Conservation (phyloP, 1,140 invertebrate genomes). For the Meloidogyne hapla region DNA sequence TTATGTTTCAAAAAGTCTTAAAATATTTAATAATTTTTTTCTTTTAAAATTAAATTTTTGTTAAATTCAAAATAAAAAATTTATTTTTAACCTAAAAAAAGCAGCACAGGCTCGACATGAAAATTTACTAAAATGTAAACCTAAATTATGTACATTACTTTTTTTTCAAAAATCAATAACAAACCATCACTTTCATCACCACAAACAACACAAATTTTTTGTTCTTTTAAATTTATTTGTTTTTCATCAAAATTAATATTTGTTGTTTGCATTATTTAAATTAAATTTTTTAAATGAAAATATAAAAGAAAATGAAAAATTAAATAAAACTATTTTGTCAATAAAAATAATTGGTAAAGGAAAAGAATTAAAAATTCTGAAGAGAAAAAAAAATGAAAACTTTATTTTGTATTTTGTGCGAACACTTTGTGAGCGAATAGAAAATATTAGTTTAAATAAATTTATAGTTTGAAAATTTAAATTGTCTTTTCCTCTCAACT, state of each 20-base stretch:
- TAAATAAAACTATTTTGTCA: not conserved
- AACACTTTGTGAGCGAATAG: too few species aligned
- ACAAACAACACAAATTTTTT: slow-evolving; percentile 46
- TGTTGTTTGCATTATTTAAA: slow-evolving; percentile 9
- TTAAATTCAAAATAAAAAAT: too few species aligned
- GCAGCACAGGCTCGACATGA: slow-evolving; percentile 56
- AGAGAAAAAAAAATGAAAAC: too few species aligned
- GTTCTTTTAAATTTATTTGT: slow-evolving; percentile 21
- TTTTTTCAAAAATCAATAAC: not conserved
- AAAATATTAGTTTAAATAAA: too few species aligned
- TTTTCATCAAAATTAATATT: not conserved
- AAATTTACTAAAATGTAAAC: slow-evolving; percentile 53
- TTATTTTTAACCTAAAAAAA: slow-evolving; percentile 43
- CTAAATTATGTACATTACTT: not conserved
- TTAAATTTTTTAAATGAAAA: not conserved
- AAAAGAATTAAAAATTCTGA: too few species aligned
- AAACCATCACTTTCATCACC: slow-evolving; percentile 44
- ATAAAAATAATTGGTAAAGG: too few species aligned
- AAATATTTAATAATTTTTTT: too few species aligned
- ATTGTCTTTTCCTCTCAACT: too few species aligned
- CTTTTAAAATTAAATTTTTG: too few species aligned
- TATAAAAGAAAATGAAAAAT: not conserved
- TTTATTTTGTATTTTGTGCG: too few species aligned
- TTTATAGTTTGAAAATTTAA: too few species aligned
- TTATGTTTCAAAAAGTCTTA: too few species aligned